Base-by-base conservation (phyloP, 2,113 vertebrate genomes). In the Sula dactylatra region DNA sequence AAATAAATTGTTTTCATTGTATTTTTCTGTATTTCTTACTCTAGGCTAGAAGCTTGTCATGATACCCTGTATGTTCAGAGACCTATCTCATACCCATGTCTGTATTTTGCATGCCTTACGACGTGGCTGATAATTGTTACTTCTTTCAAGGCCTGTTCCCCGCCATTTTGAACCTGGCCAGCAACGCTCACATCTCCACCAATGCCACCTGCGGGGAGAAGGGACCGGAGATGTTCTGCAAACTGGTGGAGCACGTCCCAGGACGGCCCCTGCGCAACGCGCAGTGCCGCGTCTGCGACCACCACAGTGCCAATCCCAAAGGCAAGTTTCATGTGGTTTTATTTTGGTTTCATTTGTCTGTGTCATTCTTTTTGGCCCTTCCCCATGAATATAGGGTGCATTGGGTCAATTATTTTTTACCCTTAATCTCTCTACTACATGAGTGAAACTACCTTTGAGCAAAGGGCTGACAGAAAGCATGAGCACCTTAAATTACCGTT, bases 191-290 rank as follows among this genome's bases (percentile, higher is more conserved):
- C 82, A 99, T 99, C 96, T 98, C 97, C 76, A 98, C 99, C 93
- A 99, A 99, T 0, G 99, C 99, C 6, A 99, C 99, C 6, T 99
- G 99, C 2, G 99, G 99, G 5, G 99, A 99, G 58, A 98, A 98
- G 18, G 98, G 98, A 42, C 98, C 99, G 0, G 99, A 99, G 93
- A 99, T 99, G 97, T 99, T 98, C 98, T 99, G 99, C 94, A 99
- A 99, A 58, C 98, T 99, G 31, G 99, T 99, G 61, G 99, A 99
- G 47, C 99, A 99, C 0, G 99, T 99, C 32, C 99, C 99, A 0
- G 99, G 99, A 7, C 97, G 98, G 13, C 99, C 98, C 2, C 97
- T 98, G 52, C 98, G 98, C 55, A 99, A 99, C 1, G 98, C 99
- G 0, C 99, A 99, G 96, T 99, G 99, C 91, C 97, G 99, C 0